Conservation (phyloP, 2,797 vertebrate genomes). For the Gymnocypris eckloni region DNA sequence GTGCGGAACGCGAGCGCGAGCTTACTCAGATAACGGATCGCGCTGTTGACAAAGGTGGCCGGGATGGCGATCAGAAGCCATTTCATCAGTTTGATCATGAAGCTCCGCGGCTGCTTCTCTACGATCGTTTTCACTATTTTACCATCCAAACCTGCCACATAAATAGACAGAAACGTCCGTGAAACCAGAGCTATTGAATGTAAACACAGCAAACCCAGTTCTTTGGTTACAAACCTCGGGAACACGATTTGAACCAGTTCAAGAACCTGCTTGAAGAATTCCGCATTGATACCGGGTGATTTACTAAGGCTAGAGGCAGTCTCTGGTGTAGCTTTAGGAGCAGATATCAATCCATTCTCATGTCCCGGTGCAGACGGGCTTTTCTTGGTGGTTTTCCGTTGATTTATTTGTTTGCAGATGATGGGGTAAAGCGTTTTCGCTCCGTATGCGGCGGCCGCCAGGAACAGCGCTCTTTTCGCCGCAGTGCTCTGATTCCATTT, state of each 20-base stretch:
- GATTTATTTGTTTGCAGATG: conserved; percentile 77
- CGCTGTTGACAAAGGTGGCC: conserved; percentile 98
- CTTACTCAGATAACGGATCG: conserved; percentile 94
- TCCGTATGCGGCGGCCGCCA: conserved; percentile 89
- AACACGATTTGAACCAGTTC: conserved; percentile 90
- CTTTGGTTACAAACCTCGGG: conserved; percentile 85
- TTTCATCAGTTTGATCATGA: conserved; percentile 88
- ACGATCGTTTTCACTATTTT: conserved; percentile 98
- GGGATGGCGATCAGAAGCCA: conserved; percentile 98
- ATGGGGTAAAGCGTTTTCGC: conserved; percentile 86
- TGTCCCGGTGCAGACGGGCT: conserved; percentile 48
- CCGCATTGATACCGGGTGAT: conserved; percentile 86
- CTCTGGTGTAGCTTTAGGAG: conserved; percentile 51
- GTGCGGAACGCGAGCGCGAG: conserved; percentile 95
- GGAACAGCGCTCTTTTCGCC: conserved; percentile 84
- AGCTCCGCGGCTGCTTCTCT: conserved; percentile 89
- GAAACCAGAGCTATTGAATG: conserved; percentile 93
- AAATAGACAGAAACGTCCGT: conserved; percentile 95
- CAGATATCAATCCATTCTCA: conserved; percentile 71
- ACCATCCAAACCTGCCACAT: conserved; percentile 93
- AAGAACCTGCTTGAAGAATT: conserved; percentile 89
- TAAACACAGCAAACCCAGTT: conserved; percentile 89
- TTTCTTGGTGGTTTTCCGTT: conserved; percentile 47
- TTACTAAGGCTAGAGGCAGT: conserved; percentile 50
- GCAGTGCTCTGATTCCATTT: conserved; percentile 83